Conservation (phyloP, 1,140 invertebrate species). For the Philotrypesis tridentata region DNA sequence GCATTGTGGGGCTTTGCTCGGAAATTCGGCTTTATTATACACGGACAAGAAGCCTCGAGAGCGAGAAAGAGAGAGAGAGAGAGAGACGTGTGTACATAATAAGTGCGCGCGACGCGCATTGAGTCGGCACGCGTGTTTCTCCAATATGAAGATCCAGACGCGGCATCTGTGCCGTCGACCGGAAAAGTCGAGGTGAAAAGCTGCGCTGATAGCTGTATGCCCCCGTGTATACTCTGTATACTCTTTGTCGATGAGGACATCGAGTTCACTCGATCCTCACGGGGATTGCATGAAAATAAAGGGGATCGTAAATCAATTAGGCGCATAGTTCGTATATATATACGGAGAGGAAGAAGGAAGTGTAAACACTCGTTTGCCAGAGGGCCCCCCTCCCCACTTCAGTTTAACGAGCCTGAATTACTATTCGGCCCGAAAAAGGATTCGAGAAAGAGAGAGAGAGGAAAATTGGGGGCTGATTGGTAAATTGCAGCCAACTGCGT, state of each 20-base stretch:
- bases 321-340: no score
- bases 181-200: constrained; percentile 44
- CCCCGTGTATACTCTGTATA: no score
- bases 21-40: neutral
- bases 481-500: no score
- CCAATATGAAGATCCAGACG: no score
- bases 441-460: no score
- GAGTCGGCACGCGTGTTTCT: constrained; percentile 26
- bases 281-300: constrained; percentile 12
- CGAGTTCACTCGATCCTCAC: neutral
- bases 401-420: no score
- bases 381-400: no score
- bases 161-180: constrained; percentile 32
- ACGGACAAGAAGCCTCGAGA: neutral
- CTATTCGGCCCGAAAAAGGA: no score
- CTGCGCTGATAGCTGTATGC: constrained; percentile 1
- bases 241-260: neutral
- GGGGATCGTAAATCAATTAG: constrained; percentile 10
- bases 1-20: constrained; percentile 19
- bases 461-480: no score
- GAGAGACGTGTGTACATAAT: neutral
- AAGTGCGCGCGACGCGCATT: neutral
- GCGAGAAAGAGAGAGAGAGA: no score
- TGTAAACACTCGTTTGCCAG: constrained; percentile 18
- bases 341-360: neutral